Evolutionary conservation across 2,888 invertebrate genomes (phyloP), one percentile per base, ranked within the genome.

Genomic region (Stramonita haemastoma): DNA sequence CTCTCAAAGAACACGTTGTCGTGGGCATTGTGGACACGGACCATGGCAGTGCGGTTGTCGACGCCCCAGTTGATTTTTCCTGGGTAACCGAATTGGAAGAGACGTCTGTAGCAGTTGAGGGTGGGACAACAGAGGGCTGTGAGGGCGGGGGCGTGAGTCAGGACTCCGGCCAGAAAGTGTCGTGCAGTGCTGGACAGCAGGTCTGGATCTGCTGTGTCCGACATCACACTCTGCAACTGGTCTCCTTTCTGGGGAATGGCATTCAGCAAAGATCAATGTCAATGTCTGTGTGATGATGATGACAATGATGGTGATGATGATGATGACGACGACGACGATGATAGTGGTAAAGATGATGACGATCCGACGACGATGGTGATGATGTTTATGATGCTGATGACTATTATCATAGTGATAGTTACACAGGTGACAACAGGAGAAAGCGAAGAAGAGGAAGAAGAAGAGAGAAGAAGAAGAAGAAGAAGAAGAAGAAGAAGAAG

Each of bases 131-230:
- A 77, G 26, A 92, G 79, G 15, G 90, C 90, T 8, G 91, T 88
- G 66, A 92, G 77, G 13, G 91, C 91, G 13, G 90, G 89, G 15
- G 88, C 88, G 88, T 92, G 91, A 56, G 90, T 57, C 36, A 90
- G 66, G n/a, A 92, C 32, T 1, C 91, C 91, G 8, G 91, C 91
- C 73, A 92, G 87, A 91, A 91, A 92, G 79, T 92, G 90, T 26
- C 89, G 88, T 1, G 91, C 90, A 11, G 60, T 87, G 5, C 22
- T 36, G 57, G 91, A 92, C 70, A 89, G 34, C 2, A 22, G 66
- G n/a, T 87, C 36, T 0, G 84, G 32, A 5, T 86, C 87, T 46
- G 56, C 86, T 34, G 26, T 2, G 79, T 92, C 91, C 34, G 89
- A 77, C 79, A 91, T 87, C 22, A 81, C 84, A 84, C 88, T 92